Base-by-base conservation (phyloP, 2,888 invertebrate genomes). In the Sminthurides aquaticus region DNA sequence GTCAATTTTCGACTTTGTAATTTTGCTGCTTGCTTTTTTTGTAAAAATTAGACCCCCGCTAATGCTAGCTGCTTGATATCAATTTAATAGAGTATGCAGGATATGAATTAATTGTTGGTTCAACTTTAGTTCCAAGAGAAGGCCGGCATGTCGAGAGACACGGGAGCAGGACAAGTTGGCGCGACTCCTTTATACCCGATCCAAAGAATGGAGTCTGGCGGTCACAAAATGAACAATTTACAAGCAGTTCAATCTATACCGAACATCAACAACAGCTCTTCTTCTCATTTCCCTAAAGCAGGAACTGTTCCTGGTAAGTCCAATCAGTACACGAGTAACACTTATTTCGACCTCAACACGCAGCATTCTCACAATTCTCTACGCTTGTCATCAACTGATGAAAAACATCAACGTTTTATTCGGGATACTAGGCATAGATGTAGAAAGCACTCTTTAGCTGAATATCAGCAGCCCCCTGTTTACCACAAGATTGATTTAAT, bases 241-340 rank as follows among this genome's bases (percentile, higher is more conserved):
- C 43, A 5, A 5, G 8, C 43, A 15, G 15, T 34, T 5, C 5
- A 5, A 15, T 34, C 15, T 34, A 5, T 11, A 34, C 5, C 43
- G 15, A 34, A 34, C 15, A 15, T 15, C 5, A 34, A 34, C 43
- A 52, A 20, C 52, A 22, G 5, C 20, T 52, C 8, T 20, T 15
- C 20, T 26, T 28, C 49, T 43, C 43, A n/a, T 59, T 27, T 61
- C 26, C 57, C 49, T n/a, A 67, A 67, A 49, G 60, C 67, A 3
- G 64, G 61, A 3, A 67, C 67, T 27, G 60, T 67, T 29, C 67
- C 67, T 15, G 67, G 67, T 67, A 67, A 67, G 67, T 64, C 61
- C 3, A 48, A 49, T n/a, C 62, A 57, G 24, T 57, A 49, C 24
- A 15, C 43, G 5, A 34, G 15, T 34, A 5, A 11, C 15, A 5